phyloP scores from a whole-genome alignment of 1,140 invertebrate genomes.

The Chelonus insularis region DNA sequence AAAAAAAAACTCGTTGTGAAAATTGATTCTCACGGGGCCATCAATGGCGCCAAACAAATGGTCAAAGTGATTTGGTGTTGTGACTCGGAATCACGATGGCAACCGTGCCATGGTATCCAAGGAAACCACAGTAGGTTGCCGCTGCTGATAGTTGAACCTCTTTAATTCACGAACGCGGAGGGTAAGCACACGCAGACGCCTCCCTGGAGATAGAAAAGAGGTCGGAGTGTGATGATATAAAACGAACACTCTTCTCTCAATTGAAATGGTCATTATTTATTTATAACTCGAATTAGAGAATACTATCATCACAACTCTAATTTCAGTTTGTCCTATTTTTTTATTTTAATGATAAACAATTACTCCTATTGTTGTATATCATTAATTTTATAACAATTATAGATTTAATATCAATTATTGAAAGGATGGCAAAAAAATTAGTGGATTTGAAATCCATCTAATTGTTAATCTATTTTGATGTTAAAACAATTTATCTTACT shows the following conservation, averaged over 20 bases:
- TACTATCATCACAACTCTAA: too few species aligned
- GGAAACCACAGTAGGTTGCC: slow-evolving; percentile 34
- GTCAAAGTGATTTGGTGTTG: slow-evolving; percentile 60
- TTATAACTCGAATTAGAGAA: background rate
- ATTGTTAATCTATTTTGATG: too few species aligned
- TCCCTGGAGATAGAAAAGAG: slow-evolving; percentile 15
- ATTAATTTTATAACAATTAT: too few species aligned
- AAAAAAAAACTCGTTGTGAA: slow-evolving; percentile 22
- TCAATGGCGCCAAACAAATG: slow-evolving; percentile 56
- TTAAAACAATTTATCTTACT: too few species aligned
- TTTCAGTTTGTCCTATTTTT: too few species aligned
- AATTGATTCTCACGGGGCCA: slow-evolving; percentile 54
- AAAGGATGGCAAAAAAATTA: too few species aligned
- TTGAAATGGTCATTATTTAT: background rate
- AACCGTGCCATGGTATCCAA: slow-evolving; percentile 47
- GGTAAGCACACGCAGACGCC: slow-evolving; percentile 18
- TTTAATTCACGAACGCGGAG: slow-evolving; percentile 16
- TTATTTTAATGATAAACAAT: too few species aligned
- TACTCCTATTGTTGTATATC: too few species aligned
- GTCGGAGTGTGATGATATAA: background rate
- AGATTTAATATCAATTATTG: too few species aligned
- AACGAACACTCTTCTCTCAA: background rate
- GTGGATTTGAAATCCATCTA: too few species aligned
- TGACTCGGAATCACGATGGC: slow-evolving; percentile 56
- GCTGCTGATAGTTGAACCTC: slow-evolving; percentile 6